A percentile compares a stretch with the other conserved stretches of the same genome.
phyloP scores from a whole-genome alignment of 2,888 invertebrate genomes.

The Neoaliturus tenellus region DNA sequence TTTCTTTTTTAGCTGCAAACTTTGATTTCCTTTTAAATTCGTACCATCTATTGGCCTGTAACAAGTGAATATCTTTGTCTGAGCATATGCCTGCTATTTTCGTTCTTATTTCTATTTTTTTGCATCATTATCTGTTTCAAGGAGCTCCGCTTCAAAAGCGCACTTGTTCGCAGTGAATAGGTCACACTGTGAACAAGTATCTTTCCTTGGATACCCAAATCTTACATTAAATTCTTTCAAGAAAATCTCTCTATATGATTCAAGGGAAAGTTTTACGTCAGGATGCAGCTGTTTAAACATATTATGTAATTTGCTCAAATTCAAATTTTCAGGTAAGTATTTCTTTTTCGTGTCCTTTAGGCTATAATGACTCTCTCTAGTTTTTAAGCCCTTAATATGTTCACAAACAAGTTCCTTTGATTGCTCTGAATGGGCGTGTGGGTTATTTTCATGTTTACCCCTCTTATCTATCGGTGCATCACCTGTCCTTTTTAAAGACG shows the following conservation, averaged over 20 bases:
- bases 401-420: not conserved
- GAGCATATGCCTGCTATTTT: constrained; percentile 18
- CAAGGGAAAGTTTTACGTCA: constrained; percentile 5
- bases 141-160: constrained; percentile 33
- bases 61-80: constrained; percentile 36
- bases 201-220: constrained; percentile 51
- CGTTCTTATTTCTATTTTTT: constrained; percentile 34
- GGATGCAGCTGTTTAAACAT: constrained; percentile 47
- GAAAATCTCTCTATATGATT: constrained; percentile 42
- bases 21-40: constrained; percentile 29
- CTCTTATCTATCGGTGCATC: constrained; percentile 17
- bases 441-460: not conserved
- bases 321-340: constrained; percentile 49
- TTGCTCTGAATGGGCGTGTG: not conserved
- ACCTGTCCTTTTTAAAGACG: constrained; percentile 31
- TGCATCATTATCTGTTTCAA: constrained; percentile 12
- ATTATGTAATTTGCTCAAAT: constrained; percentile 24
- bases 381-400: constrained; percentile 50
- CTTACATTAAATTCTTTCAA: constrained; percentile 42
- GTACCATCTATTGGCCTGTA: constrained; percentile 40
- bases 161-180: not conserved
- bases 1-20: not conserved
- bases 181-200: constrained; percentile 56
- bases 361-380: constrained; percentile 31
- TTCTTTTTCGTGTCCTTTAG: constrained; percentile 23